phyloP scores from a whole-genome alignment of 2,113 vertebrate species.

The Stictonetta naevosa region DNA sequence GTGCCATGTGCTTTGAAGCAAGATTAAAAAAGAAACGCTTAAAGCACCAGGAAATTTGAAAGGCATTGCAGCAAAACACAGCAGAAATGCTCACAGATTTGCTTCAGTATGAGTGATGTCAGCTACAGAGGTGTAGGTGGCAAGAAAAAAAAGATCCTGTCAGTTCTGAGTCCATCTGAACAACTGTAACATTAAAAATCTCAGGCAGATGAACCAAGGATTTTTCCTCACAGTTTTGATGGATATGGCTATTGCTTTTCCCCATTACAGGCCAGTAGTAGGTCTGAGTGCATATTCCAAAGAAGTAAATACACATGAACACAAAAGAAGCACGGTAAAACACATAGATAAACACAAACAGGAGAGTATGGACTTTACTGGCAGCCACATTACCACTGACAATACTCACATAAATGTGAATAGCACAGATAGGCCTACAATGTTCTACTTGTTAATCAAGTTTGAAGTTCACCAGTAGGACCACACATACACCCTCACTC shows the following conservation, averaged over 20 bases:
- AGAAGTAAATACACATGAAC: rapidly evolving
- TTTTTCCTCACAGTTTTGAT: background rate
- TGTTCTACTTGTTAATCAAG: background rate
- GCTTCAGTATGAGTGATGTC: background rate
- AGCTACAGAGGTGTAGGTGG: background rate
- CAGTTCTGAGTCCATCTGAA: slow-evolving; percentile 14
- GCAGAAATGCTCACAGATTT: slow-evolving; percentile 42
- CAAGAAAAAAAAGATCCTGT: background rate
- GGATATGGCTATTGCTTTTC: background rate
- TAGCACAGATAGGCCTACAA: background rate
- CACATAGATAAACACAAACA: background rate
- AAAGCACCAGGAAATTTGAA: slow-evolving; percentile 52
- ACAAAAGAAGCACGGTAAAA: background rate
- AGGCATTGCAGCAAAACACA: slow-evolving; percentile 8
- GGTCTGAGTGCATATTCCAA: rapidly evolving
- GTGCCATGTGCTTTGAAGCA: slow-evolving; percentile 33
- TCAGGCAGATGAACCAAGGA: background rate
- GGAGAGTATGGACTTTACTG: background rate
- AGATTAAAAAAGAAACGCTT: slow-evolving; percentile 48
- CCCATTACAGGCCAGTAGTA: background rate
- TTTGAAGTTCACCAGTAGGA: background rate
- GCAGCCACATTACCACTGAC: background rate
- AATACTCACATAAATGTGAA: background rate
- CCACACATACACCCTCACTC: background rate
- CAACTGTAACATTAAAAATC: background rate